Percentiles rank a stretch among this genome's conserved stretches.
Evolutionary conservation across 2,888 invertebrate genomes (phyloP).

Genomic region (Pachliopta kotzebuea): DNA sequence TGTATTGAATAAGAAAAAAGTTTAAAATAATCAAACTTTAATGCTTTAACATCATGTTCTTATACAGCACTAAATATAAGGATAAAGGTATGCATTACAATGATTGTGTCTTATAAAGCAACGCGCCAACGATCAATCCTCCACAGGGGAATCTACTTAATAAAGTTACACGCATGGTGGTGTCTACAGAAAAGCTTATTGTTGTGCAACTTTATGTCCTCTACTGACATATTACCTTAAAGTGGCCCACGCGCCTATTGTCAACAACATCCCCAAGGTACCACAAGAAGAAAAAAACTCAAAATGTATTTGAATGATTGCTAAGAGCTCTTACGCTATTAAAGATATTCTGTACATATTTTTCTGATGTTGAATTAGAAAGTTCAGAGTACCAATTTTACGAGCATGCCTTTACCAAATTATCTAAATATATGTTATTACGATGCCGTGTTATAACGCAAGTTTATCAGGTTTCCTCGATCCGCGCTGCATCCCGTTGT

Average conservation of each 20-base stretch:
- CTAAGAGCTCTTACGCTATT: neutral
- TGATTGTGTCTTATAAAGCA: slow-evolving; percentile 35
- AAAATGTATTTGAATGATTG: neutral
- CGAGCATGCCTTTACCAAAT: slow-evolving; percentile 7
- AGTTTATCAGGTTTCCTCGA: slow-evolving; percentile 53
- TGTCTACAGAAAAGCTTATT: slow-evolving; percentile 54
- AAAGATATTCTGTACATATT: neutral
- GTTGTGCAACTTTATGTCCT: slow-evolving; percentile 63
- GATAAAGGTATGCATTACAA: slow-evolving; percentile 13
- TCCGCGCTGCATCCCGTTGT: slow-evolving; percentile 57
- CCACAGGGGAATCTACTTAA: slow-evolving; percentile 63
- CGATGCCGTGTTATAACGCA: slow-evolving; percentile 23
- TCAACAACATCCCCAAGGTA: neutral
- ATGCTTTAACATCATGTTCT: slow-evolving; percentile 2
- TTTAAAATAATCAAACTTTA: neutral
- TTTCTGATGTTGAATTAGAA: slow-evolving; percentile 26
- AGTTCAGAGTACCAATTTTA: slow-evolving; percentile 29
- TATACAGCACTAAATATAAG: neutral
- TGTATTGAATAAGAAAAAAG: neutral
- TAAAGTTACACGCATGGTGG: slow-evolving; percentile 69
- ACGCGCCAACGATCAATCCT: slow-evolving; percentile 62
- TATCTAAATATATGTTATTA: slow-evolving; percentile 29
- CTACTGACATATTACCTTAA: slow-evolving; percentile 71
- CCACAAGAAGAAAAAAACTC: slow-evolving; percentile 7
- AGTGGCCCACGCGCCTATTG: slow-evolving; percentile 37